Percentiles rank a stretch among this genome's conserved stretches.
Conservation (phyloP, 2,113 vertebrate genomes). For the Tyrannus savana region DNA sequence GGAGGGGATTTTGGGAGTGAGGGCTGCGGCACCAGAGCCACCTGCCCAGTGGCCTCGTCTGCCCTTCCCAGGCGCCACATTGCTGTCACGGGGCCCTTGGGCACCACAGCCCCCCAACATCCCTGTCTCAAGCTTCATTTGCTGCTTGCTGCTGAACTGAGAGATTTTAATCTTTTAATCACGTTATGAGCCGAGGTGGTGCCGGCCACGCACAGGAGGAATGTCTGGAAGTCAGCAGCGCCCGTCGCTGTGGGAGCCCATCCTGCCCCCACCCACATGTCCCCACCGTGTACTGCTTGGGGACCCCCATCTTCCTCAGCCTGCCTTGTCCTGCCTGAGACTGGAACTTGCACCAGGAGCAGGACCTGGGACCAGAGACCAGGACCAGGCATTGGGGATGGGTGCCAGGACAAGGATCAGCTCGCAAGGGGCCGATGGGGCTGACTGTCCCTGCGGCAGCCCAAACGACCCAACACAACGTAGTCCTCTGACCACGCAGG, state of each 20-base stretch:
- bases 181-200: slow-evolving; percentile 44
- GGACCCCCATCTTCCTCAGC: neutral
- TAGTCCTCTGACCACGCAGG: neutral
- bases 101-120: neutral
- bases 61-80: rapidly evolving
- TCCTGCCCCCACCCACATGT: neutral
- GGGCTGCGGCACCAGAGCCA: neutral
- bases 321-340: neutral
- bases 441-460: neutral
- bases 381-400: neutral
- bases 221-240: slow-evolving; percentile 58
- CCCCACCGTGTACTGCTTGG: neutral
- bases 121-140: slow-evolving; percentile 48
- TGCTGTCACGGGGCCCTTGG: neutral
- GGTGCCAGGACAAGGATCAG: neutral
- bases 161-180: slow-evolving; percentile 68
- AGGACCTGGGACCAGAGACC: neutral
- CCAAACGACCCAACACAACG: neutral
- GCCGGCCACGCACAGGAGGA: slow-evolving; percentile 54
- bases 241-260: neutral
- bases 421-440: neutral
- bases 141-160: slow-evolving; percentile 31
- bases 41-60: neutral
- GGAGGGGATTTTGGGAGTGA: neutral
- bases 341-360: neutral